Conservation (phyloP, 2,797 vertebrate species). For the Accipiter minullus region DNA sequence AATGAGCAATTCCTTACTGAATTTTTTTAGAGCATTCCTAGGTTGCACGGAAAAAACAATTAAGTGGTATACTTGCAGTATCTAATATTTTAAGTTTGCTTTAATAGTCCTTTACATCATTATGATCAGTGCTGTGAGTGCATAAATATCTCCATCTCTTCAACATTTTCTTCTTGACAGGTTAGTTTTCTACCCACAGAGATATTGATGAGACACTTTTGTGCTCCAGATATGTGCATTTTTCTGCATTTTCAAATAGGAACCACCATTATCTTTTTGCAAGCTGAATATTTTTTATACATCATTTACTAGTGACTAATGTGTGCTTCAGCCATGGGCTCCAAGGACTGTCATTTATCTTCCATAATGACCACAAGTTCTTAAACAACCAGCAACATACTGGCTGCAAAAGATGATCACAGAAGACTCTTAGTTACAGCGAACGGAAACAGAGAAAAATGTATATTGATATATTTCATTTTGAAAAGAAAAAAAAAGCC, state of each 20-base stretch:
- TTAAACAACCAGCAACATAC: slow-evolving; percentile 1
- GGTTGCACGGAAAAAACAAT: slow-evolving; percentile 6
- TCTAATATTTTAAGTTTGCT: slow-evolving; percentile 47
- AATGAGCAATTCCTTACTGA: not conserved
- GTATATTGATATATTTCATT: not conserved
- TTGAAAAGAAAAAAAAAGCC: not conserved
- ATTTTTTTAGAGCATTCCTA: not conserved
- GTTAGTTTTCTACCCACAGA: slow-evolving; percentile 60
- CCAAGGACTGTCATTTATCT: slow-evolving; percentile 63
- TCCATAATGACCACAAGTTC: slow-evolving; percentile 57
- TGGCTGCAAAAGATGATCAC: slow-evolving; percentile 28
- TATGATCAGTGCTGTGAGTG: not conserved
- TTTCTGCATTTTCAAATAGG: slow-evolving; percentile 72
- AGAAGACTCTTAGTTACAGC: not conserved
- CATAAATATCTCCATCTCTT: slow-evolving; percentile 58
- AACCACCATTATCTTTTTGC: slow-evolving; percentile 61
- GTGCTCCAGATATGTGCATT: slow-evolving; percentile 63
- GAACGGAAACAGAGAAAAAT: not conserved
- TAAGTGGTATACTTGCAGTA: not conserved
- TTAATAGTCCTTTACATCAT: slow-evolving; percentile 59
- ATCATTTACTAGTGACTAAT: slow-evolving; percentile 70
- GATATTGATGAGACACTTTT: slow-evolving; percentile 67
- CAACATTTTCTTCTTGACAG: slow-evolving; percentile 56
- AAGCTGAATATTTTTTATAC: slow-evolving; percentile 68
- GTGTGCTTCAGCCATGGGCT: slow-evolving; percentile 42